Evolutionary conservation across 2,113 vertebrate genomes (phyloP), one percentile per base, ranked within the genome.

Genomic region (Eulemur macaco): DNA sequence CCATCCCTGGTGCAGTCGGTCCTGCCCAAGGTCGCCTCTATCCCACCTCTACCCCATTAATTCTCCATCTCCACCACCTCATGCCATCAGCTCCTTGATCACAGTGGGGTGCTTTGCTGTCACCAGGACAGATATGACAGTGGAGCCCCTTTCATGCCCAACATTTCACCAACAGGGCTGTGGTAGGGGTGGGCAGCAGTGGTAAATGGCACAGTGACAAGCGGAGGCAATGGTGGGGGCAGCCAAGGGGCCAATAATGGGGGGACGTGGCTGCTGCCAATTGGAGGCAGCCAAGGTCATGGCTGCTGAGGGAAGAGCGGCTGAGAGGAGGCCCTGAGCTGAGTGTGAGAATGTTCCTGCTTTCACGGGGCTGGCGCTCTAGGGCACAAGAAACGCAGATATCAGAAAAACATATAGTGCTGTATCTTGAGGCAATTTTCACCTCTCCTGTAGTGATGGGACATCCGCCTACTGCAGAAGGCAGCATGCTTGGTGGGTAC

Each of bases 1-100:
- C 8, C 54, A 20, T 21, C 4, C 37, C 42, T 68, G n/a, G 21
- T 25, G 34, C 0, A 15, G 47, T 25, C 0, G 13, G 54, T 29
- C n/a, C 37, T n/a, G 18, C n/a, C 39, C 21, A 31, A 6, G 4
- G 2, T 64, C 58, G 69, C 54, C 39, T 52, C 27, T 63, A 4
- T 63, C 50, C 23, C 25, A 8, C 14, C 17, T 42, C 54, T 15
- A 80, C 27, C 25, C 66, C 6, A 37, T 34, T 12, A 23, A 5
- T 18, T 66, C 39, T 63, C 23, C 54, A 54, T 1, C 42, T 80
- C 56, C 58, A 31, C 54, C 25, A 56, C 42, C 7, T 23, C 2
- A 12, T 11, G 18, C 3, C 23, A 2, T 27, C 69, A 63, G 20
- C 39, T 88, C 13, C 52, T 63, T 14, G 6, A 23, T 68, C n/a